Evolutionary conservation across 2,797 vertebrate genomes (phyloP), one percentile per base, ranked within the genome.

Genomic region (Borostomias antarcticus): DNA sequence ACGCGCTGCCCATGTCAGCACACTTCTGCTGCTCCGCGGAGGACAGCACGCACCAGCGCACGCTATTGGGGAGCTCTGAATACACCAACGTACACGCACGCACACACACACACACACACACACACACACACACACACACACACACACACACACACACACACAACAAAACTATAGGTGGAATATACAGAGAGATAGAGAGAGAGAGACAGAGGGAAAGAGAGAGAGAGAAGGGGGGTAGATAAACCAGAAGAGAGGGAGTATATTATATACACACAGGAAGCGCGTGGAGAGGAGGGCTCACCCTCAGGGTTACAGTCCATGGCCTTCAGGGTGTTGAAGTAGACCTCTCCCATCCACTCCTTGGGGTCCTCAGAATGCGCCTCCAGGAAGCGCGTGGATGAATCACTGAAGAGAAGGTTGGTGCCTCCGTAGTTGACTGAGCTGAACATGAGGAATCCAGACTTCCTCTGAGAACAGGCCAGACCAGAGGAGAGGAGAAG

Each of bases 41-140:
- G 26, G 95, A 94, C 69, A 95, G 52, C 83, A 95, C 94, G 40
- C 97, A 99, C 97, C 97, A 99, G 37, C 90, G 92, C 64, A 98
- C 70, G 53, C 15, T 75, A 61, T 63, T 78, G 51, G 94, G 91
- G 40, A 92, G 32, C 0, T 88, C 94, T 94, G 73, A 13, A 68
- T 3, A 54, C 45, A 54, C 59, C 35, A 2, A 58, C 32, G 51
- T 19, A 63, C 23, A 57, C 0, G 43, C 26, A 30, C 19, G 67
- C 4, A 54, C 45, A 54, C 59, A 45, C 3, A 58, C 32, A 56
- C 26, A 63, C 23, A 57, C 0, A 45, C 26, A 30, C 19, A 21
- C 25, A 52, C 23, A 50, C n/a, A 25, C 37, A 48, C 29, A 66
- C 25, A 59, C 11, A 51, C 50, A 70, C 9, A 33, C 33, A 66